A percentile compares a stretch with the other conserved stretches of the same genome.
These are phyloP conservation scores for Yponomeuta malinellus DNA, from an alignment of 2,888 invertebrate species.

Conservation along the genomic window DNA sequence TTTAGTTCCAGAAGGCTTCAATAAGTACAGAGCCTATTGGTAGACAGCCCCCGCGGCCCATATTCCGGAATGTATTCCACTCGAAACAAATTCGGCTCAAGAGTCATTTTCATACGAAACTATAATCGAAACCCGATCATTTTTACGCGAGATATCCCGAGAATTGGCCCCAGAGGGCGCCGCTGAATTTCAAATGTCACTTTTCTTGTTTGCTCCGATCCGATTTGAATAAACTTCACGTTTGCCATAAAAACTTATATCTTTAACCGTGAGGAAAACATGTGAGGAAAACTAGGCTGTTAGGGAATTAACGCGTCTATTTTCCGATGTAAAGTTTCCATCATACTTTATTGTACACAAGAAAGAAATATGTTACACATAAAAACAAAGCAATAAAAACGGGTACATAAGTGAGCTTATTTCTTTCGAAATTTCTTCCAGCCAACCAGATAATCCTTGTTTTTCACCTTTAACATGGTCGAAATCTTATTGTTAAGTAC, in stretches of 20 bases:
- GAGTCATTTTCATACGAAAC: neutral
- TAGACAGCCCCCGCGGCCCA: constrained; percentile 12
- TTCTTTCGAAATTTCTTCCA: no score
- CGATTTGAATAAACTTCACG: constrained; percentile 6
- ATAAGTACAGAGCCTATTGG: constrained; percentile 28
- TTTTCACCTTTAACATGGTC: no score
- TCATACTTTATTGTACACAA: no score
- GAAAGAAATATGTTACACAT: no score
- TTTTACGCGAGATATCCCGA: neutral
- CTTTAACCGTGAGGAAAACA: neutral
- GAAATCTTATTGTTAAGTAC: no score
- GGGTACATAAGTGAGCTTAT: no score
- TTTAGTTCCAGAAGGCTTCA: constrained; percentile 45
- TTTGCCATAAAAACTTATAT: neutral
- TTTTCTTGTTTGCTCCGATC: constrained; percentile 7
- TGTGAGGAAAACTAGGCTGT: neutral
- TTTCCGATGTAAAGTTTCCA: neutral
- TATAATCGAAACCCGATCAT: neutral
- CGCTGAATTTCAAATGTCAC: constrained; percentile 15
- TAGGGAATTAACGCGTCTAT: neutral
- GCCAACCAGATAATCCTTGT: no score
- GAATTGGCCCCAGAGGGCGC: neutral
- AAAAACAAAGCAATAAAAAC: no score
- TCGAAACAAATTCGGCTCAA: neutral
- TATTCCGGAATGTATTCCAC: neutral